Percentiles rank a stretch among this genome's conserved stretches.
Evolutionary conservation across 2,888 invertebrate species (phyloP).

Genomic region (Synergus japonicus): DNA sequence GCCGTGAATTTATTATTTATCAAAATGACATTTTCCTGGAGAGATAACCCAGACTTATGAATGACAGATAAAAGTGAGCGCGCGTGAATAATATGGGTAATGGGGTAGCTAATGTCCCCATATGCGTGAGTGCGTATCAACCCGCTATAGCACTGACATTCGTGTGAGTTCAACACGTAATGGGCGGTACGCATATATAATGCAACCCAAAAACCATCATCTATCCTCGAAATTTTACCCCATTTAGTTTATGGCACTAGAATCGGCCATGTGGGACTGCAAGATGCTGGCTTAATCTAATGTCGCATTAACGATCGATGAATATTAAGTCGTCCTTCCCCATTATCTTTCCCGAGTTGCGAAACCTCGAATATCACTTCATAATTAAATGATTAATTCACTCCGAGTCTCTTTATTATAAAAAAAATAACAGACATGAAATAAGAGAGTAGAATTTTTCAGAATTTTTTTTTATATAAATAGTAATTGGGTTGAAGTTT

Average conservation of each 20-base stretch:
- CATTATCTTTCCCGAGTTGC: not conserved
- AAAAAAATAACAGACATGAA: too few species aligned
- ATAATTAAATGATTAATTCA: too few species aligned
- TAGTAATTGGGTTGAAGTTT: too few species aligned
- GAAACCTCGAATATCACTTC: too few species aligned
- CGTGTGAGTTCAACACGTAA: slow-evolving; percentile 65
- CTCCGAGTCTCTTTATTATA: too few species aligned
- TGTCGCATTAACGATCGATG: slow-evolving; percentile 45
- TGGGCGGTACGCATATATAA: slow-evolving; percentile 73
- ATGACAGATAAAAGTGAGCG: slow-evolving; percentile 51
- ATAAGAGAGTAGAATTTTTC: too few species aligned
- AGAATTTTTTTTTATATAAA: too few species aligned
- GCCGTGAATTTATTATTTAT: slow-evolving; percentile 16
- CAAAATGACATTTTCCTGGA: not conserved
- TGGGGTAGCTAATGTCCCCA: slow-evolving; percentile 74
- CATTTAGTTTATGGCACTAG: slow-evolving; percentile 59
- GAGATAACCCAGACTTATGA: slow-evolving; percentile 39
- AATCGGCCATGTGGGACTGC: slow-evolving; percentile 46
- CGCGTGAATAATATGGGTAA: slow-evolving; percentile 71
- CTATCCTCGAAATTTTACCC: slow-evolving; percentile 60
- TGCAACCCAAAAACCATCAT: slow-evolving; percentile 64
- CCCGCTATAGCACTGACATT: slow-evolving; percentile 48
- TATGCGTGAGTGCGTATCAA: slow-evolving; percentile 65
- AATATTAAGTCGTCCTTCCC: slow-evolving; percentile 46
- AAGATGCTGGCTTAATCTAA: slow-evolving; percentile 53